Conservation (phyloP, 2,797 vertebrate species). For the Pangasius larnaudii region DNA sequence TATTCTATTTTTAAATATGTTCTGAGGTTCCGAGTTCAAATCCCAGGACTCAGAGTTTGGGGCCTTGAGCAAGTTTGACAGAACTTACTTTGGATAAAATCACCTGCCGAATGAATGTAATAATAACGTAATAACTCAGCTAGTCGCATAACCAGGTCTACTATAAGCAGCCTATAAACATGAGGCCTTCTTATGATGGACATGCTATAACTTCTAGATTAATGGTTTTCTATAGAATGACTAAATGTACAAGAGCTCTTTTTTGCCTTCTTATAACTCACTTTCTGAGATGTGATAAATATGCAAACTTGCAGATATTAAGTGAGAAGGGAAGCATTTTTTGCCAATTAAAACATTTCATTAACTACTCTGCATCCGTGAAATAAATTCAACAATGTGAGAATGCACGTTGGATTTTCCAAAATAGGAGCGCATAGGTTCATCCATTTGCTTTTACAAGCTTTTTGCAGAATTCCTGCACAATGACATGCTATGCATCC, state of each 20-base stretch:
- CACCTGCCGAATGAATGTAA: not conserved
- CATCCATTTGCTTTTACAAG: not conserved
- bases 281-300: conserved; percentile 11
- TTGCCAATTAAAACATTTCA: conserved; percentile 35
- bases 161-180: not conserved
- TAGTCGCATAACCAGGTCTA: not conserved
- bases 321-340: not conserved
- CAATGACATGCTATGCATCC: not conserved
- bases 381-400: not conserved
- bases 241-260: not conserved
- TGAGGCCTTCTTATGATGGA: not conserved
- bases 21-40: not conserved
- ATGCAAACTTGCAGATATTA: not conserved
- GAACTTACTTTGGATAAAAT: not conserved
- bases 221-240: not conserved
- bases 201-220: not conserved
- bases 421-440: not conserved
- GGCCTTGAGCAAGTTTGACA: not conserved
- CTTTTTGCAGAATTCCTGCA: too few species aligned
- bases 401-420: not conserved
- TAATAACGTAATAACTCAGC: not conserved
- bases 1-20: not conserved
- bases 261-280: not conserved
- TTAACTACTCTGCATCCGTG: not conserved
- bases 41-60: not conserved